Percentiles rank a stretch among this genome's conserved stretches.
phyloP scores from a whole-genome alignment of 1,140 invertebrate species.

The Drosophila biarmipes region DNA sequence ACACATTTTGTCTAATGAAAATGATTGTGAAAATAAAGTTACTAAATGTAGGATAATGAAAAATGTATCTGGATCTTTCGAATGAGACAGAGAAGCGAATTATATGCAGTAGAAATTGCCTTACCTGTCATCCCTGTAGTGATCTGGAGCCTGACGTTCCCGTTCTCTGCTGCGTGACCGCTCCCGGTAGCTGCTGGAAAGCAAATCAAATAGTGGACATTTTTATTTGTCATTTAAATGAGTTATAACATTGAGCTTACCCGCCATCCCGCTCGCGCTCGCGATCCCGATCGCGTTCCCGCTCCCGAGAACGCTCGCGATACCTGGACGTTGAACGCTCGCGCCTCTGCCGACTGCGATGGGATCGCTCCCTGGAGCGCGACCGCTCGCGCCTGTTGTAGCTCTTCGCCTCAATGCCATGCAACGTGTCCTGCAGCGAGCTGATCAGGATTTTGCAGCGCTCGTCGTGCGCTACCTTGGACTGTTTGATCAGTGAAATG shows the following conservation, averaged over 20 bases:
- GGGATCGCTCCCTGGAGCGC: slow-evolving; percentile 91
- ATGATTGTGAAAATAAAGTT: not conserved
- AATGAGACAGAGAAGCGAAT: slow-evolving; percentile 3
- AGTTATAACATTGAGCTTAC: slow-evolving; percentile 35
- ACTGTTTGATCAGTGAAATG: slow-evolving; percentile 99
- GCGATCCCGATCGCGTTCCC: slow-evolving; percentile 89
- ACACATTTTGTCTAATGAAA: not conserved
- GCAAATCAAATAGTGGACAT: not conserved
- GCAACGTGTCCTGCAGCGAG: slow-evolving; percentile 97
- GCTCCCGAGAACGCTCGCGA: slow-evolving; percentile 88
- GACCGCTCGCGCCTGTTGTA: slow-evolving; percentile 85
- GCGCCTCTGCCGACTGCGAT: slow-evolving; percentile 89
- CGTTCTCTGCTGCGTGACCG: slow-evolving; percentile 86
- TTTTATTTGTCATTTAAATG: not conserved
- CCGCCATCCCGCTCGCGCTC: slow-evolving; percentile 88
- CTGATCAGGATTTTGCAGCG: slow-evolving; percentile 99
- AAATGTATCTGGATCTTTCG: not conserved
- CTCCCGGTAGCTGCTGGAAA: slow-evolving; percentile 85
- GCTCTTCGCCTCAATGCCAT: slow-evolving; percentile 86
- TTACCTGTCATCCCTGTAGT: slow-evolving; percentile 91
- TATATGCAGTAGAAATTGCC: not conserved
- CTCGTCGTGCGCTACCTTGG: slow-evolving; percentile 98
- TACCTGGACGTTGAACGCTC: slow-evolving; percentile 93
- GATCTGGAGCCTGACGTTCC: slow-evolving; percentile 86
- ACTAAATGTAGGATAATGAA: not conserved